Base-by-base conservation (phyloP, 2,888 invertebrate species). In the Ectobius pallidus region DNA sequence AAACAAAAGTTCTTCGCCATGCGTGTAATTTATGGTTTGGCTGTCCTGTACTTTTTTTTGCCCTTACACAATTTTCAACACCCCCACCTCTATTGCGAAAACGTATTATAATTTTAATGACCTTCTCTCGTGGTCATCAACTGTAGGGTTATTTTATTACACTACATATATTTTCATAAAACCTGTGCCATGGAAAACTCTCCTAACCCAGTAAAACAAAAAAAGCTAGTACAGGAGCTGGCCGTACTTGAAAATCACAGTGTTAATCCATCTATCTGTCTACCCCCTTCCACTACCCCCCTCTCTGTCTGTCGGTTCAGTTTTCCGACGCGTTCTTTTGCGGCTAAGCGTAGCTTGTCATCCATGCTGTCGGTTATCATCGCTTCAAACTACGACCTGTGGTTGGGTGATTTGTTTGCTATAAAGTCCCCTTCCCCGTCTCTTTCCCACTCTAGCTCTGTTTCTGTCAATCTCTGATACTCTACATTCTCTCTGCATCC, bases 271-370 rank as follows among this genome's bases (percentile, higher is more conserved):
- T 3, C 30, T 58, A 27, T 30, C n/a, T n/a, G n/a, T n/a, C n/a
- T n/a, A n/a, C n/a, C n/a, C n/a, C n/a, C n/a, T n/a, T n/a, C n/a
- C n/a, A n/a, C n/a, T n/a, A n/a, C n/a, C 58, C n/a, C 58, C 16
- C 6, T 30, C n/a, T 30, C 16, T 58, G 58, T 30, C 22, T 32
- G 58, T 58, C 58, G 11, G 16, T 58, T 30, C n/a, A 1, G 52
- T 52, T 52, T 25, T n/a, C 58, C 18, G 58, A 58, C 58, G 58
- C 58, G n/a, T 58, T 58, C 58, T 58, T 58, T 32, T 16, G 58
- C 58, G 55, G 55, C 55, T 27, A 3, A 55, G 55, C 55, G 25
- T 22, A 22, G 55, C 49, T 52, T 52, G 49, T 52, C 49, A 18
- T 52, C 49, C 49, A 18, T 52, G 34, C 52, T 22, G 52, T 52